A percentile compares a stretch with the other conserved stretches of the same genome.
These are phyloP conservation scores for Brotula barbata DNA, from an alignment of 2,797 vertebrate genomes.

Conservation along the genomic window DNA sequence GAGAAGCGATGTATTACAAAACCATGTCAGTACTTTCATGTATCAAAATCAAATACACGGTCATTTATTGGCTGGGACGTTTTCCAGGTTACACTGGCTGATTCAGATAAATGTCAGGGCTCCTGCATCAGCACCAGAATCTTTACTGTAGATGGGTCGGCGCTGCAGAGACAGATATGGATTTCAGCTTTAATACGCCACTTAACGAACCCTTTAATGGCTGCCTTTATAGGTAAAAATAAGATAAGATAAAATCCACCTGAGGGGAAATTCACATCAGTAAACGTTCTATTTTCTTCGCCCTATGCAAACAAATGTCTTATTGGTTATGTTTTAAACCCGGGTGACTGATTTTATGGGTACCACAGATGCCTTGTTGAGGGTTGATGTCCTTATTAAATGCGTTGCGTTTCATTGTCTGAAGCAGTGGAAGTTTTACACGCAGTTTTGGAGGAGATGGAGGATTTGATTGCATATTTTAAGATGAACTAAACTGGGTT, in stretches of 20 bases:
- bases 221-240: no score
- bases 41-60: background rate
- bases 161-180: background rate
- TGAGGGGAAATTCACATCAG: no score
- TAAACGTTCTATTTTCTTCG: background rate
- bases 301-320: slow-evolving; percentile 1
- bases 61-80: no score
- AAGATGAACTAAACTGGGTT: no score
- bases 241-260: no score
- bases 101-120: background rate
- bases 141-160: no score
- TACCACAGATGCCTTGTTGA: slow-evolving; percentile 15
- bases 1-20: background rate
- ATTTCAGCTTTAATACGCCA: no score
- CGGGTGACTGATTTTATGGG: slow-evolving; percentile 5
- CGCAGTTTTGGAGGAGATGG: no score
- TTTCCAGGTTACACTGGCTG: background rate
- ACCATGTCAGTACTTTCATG: background rate
- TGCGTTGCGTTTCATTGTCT: no score
- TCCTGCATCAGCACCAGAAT: background rate
- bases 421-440: no score
- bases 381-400: slow-evolving; percentile 1
- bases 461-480: no score
- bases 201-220: no score
- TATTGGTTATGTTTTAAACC: slow-evolving; percentile 9